phyloP scores from a whole-genome alignment of 2,113 vertebrate genomes.

The Mesocricetus auratus region DNA sequence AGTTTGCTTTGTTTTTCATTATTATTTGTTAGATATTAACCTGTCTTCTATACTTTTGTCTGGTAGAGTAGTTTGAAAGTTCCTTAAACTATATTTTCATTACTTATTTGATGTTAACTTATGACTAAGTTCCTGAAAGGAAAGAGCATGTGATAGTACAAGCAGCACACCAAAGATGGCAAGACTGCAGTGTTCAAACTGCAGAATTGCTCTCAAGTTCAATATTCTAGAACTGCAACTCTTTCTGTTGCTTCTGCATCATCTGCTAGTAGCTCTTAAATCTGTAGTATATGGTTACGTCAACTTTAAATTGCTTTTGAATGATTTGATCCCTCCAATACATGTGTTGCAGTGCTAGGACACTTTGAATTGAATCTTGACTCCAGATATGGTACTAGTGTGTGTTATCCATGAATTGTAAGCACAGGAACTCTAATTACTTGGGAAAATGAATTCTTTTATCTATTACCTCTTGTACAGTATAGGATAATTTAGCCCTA shows the following conservation, averaged over 20 bases:
- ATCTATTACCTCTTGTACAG: neutral
- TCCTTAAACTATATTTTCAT: neutral
- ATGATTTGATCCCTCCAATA: neutral
- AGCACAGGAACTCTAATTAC: neutral
- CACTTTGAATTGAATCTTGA: neutral
- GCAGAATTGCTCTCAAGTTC: neutral
- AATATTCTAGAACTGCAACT: accelerated
- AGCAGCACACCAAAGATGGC: accelerated
- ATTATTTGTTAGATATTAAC: neutral
- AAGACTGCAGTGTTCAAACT: too few relatives aligned
- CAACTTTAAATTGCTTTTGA: neutral
- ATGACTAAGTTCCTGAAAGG: neutral
- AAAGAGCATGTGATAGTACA: accelerated
- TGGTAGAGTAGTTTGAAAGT: neutral
- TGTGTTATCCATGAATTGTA: neutral
- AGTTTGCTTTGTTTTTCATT: neutral
- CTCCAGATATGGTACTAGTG: neutral
- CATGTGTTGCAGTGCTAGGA: neutral
- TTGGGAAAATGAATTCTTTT: neutral
- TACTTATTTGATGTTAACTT: neutral
- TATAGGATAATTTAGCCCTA: neutral
- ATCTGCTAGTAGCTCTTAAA: neutral
- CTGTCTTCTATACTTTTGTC: neutral
- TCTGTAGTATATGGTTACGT: neutral
- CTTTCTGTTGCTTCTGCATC: neutral